Conservation (phyloP, 2,888 invertebrate species). For the Pandemis cinnamomeana region DNA sequence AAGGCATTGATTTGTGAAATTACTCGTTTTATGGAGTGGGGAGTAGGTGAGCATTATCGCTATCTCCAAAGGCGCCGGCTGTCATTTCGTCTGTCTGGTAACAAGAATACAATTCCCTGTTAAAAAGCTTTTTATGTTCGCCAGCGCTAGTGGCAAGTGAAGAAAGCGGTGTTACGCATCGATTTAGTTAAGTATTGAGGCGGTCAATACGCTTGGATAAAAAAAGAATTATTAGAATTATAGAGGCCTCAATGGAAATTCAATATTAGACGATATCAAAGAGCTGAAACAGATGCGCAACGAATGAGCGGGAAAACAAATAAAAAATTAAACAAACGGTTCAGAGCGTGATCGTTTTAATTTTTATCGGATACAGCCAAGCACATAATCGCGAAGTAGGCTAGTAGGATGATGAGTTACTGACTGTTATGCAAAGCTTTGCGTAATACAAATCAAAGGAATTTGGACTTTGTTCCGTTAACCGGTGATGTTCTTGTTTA, state of each 20-base stretch:
- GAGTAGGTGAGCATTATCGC: constrained; percentile 5
- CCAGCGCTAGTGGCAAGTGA: constrained; percentile 14
- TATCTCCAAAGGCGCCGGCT: constrained; percentile 17
- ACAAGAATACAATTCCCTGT: constrained; percentile 22
- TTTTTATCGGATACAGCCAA: constrained; percentile 1
- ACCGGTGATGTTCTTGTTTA: not conserved
- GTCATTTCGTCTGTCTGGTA: constrained; percentile 21
- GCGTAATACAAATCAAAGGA: constrained; percentile 35
- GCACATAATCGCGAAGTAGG: constrained; percentile 8
- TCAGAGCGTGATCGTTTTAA: not conserved
- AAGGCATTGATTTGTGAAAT: constrained; percentile 17
- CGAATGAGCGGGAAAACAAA: constrained; percentile 3
- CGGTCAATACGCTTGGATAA: constrained; percentile 5
- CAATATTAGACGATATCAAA: constrained; percentile 29
- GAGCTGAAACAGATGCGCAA: constrained; percentile 16
- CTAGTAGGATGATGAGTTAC: constrained; percentile 21
- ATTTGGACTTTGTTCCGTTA: constrained; percentile 29
- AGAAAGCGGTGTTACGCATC: constrained; percentile 34
- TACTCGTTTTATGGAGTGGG: constrained; percentile 17
- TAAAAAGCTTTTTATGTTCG: constrained; percentile 35
- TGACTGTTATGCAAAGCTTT: constrained; percentile 28
- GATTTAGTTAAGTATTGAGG: constrained; percentile 24
- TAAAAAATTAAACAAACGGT: constrained; percentile 17
- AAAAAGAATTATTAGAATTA: constrained; percentile 9
- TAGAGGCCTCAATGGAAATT: constrained; percentile 25